phyloP scores from a whole-genome alignment of 2,888 invertebrate genomes.

The Thymelicus acteon region DNA sequence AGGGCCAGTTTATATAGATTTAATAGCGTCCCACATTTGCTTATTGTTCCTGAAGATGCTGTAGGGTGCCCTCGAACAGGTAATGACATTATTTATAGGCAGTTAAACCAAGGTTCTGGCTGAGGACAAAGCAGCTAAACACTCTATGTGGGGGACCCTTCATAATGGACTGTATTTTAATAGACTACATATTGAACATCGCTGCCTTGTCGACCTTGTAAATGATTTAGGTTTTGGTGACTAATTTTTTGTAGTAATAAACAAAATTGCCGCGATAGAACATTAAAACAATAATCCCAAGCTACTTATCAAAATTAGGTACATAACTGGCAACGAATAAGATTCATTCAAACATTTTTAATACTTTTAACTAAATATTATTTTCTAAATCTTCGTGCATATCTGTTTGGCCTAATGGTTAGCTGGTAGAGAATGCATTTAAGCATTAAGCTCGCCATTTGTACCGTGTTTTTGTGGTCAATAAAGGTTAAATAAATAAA shows the following conservation, averaged over 20 bases:
- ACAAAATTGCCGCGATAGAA: too few species aligned
- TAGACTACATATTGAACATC: conserved; percentile 46
- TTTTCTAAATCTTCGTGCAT: too few species aligned
- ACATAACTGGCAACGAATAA: too few species aligned
- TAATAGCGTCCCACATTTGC: conserved; percentile 74
- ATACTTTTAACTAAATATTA: too few species aligned
- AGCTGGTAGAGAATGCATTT: too few species aligned
- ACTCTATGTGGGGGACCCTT: conserved; percentile 54
- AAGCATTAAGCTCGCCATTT: too few species aligned
- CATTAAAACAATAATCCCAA: too few species aligned
- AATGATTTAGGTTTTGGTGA: conserved; percentile 23
- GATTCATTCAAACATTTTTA: too few species aligned
- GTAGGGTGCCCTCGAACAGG: conserved; percentile 70
- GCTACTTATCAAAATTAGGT: too few species aligned
- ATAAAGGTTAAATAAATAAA: too few species aligned
- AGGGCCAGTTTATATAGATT: conserved; percentile 72
- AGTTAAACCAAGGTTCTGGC: conserved; percentile 58
- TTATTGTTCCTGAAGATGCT: conserved; percentile 77
- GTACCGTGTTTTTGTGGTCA: too few species aligned
- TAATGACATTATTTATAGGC: conserved; percentile 80
- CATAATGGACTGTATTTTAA: conserved; percentile 63
- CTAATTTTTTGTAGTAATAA: neutral
- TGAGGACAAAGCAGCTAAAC: conserved; percentile 68
- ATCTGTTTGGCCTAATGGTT: too few species aligned
- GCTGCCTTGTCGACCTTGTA: conserved; percentile 16